Percentiles rank a stretch among this genome's conserved stretches.
Evolutionary conservation across 1,140 invertebrate genomes (phyloP).

Genomic region (Drosophila sechellia): DNA sequence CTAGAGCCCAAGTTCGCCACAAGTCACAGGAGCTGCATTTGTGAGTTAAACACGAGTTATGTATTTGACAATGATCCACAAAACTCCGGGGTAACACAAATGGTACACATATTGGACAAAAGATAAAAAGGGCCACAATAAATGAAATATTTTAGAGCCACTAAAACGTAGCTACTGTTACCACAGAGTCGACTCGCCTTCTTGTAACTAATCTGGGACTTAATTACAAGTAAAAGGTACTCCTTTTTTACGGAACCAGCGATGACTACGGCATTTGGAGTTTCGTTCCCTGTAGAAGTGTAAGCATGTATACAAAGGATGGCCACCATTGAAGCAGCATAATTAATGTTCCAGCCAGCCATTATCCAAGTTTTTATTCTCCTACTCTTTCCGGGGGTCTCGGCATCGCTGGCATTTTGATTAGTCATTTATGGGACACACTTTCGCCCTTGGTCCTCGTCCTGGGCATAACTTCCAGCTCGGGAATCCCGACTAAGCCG

Average conservation of each 20-base stretch:
- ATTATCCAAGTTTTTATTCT: background rate
- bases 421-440: constrained; percentile 18
- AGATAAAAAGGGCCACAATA: too few species aligned
- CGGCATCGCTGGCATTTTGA: constrained; percentile 28
- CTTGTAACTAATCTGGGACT: background rate
- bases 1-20: background rate
- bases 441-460: background rate
- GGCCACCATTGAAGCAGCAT: background rate
- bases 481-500: constrained; percentile 2
- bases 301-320: background rate
- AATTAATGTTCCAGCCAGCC: constrained; percentile 10
- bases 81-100: background rate
- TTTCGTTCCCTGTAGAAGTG: background rate
- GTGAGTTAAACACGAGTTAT: background rate
- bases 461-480: background rate
- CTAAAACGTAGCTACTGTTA: too few species aligned
- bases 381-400: background rate
- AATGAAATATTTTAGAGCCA: too few species aligned
- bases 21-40: background rate
- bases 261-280: background rate
- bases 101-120: too few species aligned
- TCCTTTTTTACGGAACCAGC: background rate
- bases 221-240: background rate
- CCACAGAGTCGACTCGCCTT: too few species aligned
- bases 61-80: background rate